phyloP scores from a whole-genome alignment of 2,797 vertebrate genomes.

The Melanotaenia boesemani region DNA sequence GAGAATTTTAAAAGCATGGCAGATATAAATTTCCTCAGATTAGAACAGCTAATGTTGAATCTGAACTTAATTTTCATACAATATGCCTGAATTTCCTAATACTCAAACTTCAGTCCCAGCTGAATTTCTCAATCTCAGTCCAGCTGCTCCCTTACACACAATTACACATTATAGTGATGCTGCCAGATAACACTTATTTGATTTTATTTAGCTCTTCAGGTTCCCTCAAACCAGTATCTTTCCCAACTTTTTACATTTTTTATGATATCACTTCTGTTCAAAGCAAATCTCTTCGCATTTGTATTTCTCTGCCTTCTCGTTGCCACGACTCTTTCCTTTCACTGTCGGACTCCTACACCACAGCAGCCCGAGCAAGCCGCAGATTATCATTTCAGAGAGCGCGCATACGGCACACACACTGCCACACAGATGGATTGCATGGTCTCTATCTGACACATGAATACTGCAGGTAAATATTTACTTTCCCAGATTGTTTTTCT shows the following conservation, averaged over 20 bases:
- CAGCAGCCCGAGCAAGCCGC: conserved; percentile 50
- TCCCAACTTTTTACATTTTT: conserved; percentile 39
- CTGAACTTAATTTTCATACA: conserved; percentile 40
- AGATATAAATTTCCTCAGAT: background rate
- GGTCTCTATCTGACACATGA: conserved; percentile 67
- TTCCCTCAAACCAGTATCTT: conserved; percentile 43
- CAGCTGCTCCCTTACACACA: conserved; percentile 41
- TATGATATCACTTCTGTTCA: conserved; percentile 35
- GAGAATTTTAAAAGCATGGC: background rate
- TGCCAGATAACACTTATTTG: conserved; percentile 33
- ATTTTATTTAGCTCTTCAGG: conserved; percentile 41
- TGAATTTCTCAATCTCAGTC: conserved; percentile 31
- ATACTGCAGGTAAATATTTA: conserved; percentile 78
- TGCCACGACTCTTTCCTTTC: conserved; percentile 29
- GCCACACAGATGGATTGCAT: conserved; percentile 73
- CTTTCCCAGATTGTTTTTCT: conserved; percentile 77
- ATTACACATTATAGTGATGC: conserved; percentile 27
- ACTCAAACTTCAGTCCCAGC: conserved; percentile 15
- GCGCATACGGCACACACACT: conserved; percentile 40
- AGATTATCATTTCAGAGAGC: conserved; percentile 74
- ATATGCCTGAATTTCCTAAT: conserved; percentile 25
- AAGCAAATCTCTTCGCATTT: conserved; percentile 24
- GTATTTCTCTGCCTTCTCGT: conserved; percentile 22
- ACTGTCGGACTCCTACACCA: conserved; percentile 64
- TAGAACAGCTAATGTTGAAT: conserved; percentile 26